Evolutionary conservation across 2,113 vertebrate species (phyloP).

Genomic region (Etheostoma cragini): DNA sequence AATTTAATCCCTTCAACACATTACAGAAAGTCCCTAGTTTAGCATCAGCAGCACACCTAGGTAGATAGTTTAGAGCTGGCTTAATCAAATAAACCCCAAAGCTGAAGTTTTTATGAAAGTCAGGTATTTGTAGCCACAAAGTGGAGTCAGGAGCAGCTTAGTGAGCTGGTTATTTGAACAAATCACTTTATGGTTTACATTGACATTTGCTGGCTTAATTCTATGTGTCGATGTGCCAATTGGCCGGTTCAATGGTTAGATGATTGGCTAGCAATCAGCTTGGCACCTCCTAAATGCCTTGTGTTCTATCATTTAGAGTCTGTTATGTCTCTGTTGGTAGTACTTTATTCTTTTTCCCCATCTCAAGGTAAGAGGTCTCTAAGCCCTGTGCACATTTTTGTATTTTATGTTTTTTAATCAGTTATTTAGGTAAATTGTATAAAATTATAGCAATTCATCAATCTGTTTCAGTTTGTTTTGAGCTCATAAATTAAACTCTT

Average conservation of each 20-base stretch:
- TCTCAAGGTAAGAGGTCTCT: slow-evolving; percentile 27
- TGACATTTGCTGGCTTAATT: slow-evolving; percentile 26
- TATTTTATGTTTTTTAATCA: background rate
- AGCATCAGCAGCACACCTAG: slow-evolving; percentile 38
- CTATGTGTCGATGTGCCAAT: slow-evolving; percentile 11
- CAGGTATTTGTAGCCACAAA: background rate
- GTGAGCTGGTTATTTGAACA: slow-evolving; percentile 13
- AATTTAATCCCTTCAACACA: slow-evolving; percentile 58
- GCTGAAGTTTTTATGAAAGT: slow-evolving; percentile 35
- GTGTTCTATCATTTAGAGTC: slow-evolving; percentile 27
- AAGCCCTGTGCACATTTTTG: slow-evolving; percentile 6
- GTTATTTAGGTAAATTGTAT: slow-evolving; percentile 9
- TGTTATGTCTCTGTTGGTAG: slow-evolving; percentile 23
- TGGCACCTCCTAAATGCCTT: slow-evolving; percentile 37
- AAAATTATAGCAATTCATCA: slow-evolving; percentile 1
- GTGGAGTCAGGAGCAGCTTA: background rate
- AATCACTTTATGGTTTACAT: background rate
- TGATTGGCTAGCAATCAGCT: slow-evolving; percentile 32
- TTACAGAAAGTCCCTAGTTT: slow-evolving; percentile 39
- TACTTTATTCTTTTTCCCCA: slow-evolving; percentile 1
- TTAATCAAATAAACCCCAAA: slow-evolving; percentile 49
- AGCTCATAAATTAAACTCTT: slow-evolving; percentile 29
- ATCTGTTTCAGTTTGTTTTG: background rate
- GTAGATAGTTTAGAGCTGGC: slow-evolving; percentile 32
- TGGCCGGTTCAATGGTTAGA: slow-evolving; percentile 12